phyloP scores from a whole-genome alignment of 2,797 vertebrate genomes.

The Anguilla pacifica region DNA sequence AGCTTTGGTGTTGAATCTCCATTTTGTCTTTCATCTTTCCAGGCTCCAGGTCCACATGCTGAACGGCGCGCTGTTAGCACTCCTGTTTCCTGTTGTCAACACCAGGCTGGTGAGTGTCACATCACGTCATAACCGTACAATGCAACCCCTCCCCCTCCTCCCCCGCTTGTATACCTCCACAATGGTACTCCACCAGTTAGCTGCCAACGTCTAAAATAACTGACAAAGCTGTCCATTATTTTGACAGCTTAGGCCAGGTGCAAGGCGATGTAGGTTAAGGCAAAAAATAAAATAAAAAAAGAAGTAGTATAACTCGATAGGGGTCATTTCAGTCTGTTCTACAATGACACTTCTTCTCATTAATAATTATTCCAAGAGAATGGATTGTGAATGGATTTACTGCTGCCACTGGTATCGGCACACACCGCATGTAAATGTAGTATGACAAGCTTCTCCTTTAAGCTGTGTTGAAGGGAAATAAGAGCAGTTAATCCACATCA shows the following conservation, averaged over 20 bases:
- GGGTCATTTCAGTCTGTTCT: no score
- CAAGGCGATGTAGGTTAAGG: neutral
- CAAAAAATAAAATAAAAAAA: neutral
- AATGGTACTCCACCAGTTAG: neutral
- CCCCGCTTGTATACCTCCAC: neutral
- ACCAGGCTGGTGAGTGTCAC: constrained; percentile 89
- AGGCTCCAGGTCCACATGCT: constrained; percentile 98
- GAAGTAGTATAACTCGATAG: no score
- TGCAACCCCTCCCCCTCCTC: neutral
- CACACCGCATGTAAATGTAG: neutral
- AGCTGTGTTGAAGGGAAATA: neutral
- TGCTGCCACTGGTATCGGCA: neutral
- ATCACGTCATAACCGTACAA: neutral
- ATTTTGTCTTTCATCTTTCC: constrained; percentile 49
- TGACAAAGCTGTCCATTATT: neutral
- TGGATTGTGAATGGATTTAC: neutral
- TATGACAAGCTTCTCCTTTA: neutral
- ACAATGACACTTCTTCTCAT: no score
- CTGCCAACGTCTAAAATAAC: neutral
- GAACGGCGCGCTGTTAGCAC: constrained; percentile 90
- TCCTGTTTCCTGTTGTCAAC: constrained; percentile 96
- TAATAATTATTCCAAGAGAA: no score
- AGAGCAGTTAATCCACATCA: neutral
- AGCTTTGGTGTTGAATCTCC: neutral
- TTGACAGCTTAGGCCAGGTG: neutral